phyloP scores from a whole-genome alignment of 2,888 invertebrate species.

The Diarsia dahlii region DNA sequence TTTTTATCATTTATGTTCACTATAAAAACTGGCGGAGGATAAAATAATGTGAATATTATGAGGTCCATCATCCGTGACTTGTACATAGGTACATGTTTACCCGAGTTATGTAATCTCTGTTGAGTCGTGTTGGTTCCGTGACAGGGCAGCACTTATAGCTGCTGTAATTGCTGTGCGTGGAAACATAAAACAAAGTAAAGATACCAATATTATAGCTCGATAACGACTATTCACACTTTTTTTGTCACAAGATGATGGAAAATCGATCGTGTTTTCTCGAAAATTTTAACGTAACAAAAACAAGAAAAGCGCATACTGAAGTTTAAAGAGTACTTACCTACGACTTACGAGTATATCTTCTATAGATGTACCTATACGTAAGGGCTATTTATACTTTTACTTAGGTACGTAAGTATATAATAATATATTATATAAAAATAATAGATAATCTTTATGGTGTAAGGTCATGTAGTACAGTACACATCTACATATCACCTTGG shows the following conservation, averaged over 20 bases:
- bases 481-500: background rate
- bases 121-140: conserved; percentile 67
- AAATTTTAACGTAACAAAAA: background rate
- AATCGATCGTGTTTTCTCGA: conserved; percentile 4
- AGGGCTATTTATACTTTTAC: background rate
- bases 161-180: conserved; percentile 52
- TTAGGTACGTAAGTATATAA: background rate
- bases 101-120: conserved; percentile 70
- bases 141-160: conserved; percentile 48
- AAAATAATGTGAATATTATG: conserved; percentile 40
- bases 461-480: background rate
- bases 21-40: conserved; percentile 39
- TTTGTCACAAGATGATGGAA: conserved; percentile 22
- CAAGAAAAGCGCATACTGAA: background rate
- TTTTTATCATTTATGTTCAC: conserved; percentile 36
- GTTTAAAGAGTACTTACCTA: background rate
- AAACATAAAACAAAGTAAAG: conserved; percentile 51
- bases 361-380: background rate
- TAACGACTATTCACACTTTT: conserved; percentile 18
- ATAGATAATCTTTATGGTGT: background rate
- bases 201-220: conserved; percentile 25
- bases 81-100: conserved; percentile 66
- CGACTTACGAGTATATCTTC: background rate
- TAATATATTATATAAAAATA: no score
- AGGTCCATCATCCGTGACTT: conserved; percentile 63